These are phyloP conservation scores for Hyperoplus lanceolatus DNA, from an alignment of 2,797 vertebrate genomes.

Conservation along the genomic window DNA sequence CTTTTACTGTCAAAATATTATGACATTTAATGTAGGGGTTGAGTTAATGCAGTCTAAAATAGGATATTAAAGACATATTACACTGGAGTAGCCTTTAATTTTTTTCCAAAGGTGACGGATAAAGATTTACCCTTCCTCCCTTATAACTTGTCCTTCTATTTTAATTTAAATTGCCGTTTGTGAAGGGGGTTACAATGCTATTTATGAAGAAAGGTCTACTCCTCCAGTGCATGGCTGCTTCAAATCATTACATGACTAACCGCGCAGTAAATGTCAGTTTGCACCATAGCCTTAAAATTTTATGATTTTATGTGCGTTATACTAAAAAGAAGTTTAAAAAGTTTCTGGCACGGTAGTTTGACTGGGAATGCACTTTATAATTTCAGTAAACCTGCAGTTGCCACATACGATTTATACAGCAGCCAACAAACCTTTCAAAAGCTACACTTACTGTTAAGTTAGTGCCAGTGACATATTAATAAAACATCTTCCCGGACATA, in stretches of 20 bases:
- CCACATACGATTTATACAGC: slow-evolving; percentile 49
- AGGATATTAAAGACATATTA: too few species aligned
- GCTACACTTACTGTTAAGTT: slow-evolving; percentile 48
- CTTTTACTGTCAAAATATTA: too few species aligned
- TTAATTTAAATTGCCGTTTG: slow-evolving; percentile 30
- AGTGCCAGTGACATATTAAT: slow-evolving; percentile 39
- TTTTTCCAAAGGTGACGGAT: too few species aligned
- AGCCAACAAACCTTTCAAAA: slow-evolving; percentile 54
- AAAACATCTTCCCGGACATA: slow-evolving; percentile 30
- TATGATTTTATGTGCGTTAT: slow-evolving; percentile 43
- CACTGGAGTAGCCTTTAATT: too few species aligned
- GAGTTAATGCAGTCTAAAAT: too few species aligned
- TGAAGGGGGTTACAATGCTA: slow-evolving; percentile 16
- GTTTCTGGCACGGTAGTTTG: slow-evolving; percentile 31
- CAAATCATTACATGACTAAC: slow-evolving; percentile 36
- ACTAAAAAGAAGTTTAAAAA: slow-evolving; percentile 7
- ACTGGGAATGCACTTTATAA: slow-evolving; percentile 51
- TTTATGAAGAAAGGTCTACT: slow-evolving; percentile 56
- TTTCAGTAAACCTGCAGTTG: slow-evolving; percentile 55
- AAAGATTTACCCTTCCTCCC: too few species aligned
- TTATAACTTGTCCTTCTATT: neutral
- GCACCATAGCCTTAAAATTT: slow-evolving; percentile 48
- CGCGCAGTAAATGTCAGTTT: slow-evolving; percentile 68
- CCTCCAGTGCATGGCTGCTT: slow-evolving; percentile 47
- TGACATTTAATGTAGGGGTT: too few species aligned